Evolutionary conservation across 2,797 vertebrate species (phyloP).

Genomic region (Trachops cirrhosus): DNA sequence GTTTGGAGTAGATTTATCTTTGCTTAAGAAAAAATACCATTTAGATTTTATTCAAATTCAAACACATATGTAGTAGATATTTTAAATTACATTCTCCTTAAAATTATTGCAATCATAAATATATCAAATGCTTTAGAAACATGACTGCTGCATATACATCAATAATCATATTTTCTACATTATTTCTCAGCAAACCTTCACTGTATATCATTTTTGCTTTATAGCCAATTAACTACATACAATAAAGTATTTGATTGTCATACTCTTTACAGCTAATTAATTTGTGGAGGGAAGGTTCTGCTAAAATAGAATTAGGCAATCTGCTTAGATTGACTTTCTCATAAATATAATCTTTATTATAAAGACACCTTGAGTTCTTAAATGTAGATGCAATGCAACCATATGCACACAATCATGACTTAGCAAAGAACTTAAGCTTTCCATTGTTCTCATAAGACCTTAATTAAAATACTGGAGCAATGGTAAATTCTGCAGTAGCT

Average conservation of each 20-base stretch:
- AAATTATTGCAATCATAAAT: background rate
- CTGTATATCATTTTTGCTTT: background rate
- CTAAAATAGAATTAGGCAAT: conserved; percentile 11
- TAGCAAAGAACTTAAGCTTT: background rate
- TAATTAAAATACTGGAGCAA: conserved; percentile 4
- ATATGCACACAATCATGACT: background rate
- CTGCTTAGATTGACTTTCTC: background rate
- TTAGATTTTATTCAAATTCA: background rate
- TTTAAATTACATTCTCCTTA: background rate
- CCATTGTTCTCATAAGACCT: background rate
- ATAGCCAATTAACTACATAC: background rate
- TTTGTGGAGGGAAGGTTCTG: background rate
- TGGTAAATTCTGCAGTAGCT: background rate
- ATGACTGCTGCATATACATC: background rate
- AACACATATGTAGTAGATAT: background rate
- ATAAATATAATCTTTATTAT: background rate
- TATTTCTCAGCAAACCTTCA: background rate
- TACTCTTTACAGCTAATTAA: background rate
- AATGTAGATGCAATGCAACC: background rate
- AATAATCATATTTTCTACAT: background rate
- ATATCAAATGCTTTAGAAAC: background rate
- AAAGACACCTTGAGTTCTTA: background rate
- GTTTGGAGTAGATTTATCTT: background rate
- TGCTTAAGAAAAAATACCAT: background rate
- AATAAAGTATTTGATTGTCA: background rate